Base-by-base conservation (phyloP, 2,888 invertebrate species). In the Apotomis turbidana region DNA sequence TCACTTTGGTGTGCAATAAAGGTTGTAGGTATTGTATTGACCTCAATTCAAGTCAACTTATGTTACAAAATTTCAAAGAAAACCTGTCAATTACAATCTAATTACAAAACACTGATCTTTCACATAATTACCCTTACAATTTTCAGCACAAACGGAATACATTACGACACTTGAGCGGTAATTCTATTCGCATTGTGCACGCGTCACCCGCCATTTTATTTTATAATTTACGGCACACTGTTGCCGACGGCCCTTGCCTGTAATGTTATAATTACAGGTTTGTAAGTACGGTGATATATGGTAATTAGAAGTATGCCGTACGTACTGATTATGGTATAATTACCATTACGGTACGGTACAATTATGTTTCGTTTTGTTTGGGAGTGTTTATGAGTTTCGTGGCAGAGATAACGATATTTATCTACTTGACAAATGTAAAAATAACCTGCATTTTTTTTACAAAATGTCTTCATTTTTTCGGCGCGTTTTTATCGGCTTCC, bases 151-250 rank as follows among this genome's bases (percentile, higher is more conserved):
- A 49, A 57, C 12, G 49, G 46, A 58, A 54, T 59, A 44, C 13
- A 64, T 67, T 62, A 71, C 44, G 60, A 74, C 70, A 44, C 59
- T 41, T 4, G 38, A 44, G 6, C 41, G 41, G 3, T 59, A 59
- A 59, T 59, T 59, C 59, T 59, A 59, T 59, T 41, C 59, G 41
- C 41, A 44, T 59, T 59, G 41, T 59, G 41, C 44, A 59, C 41
- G 59, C 41, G 59, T 59, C 59, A 13, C 9, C 59, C 41, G 59
- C 59, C 59, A 59, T 59, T 59, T 57, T 57, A 36, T 57, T 57
- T 59, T 59, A 44, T 44, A 59, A 59, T 59, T 44, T 44, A 59
- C 12, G 41, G 41, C 13, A 4, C 13, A 10, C 3, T 49, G 49
- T 41, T 41, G 41, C 41, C 41, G 38, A n/a, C 59, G 13, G 41